These are phyloP conservation scores for Blastomussa wellsi DNA, from an alignment of 92 coral and sea anemone genomes.

Conservation along the genomic window DNA sequence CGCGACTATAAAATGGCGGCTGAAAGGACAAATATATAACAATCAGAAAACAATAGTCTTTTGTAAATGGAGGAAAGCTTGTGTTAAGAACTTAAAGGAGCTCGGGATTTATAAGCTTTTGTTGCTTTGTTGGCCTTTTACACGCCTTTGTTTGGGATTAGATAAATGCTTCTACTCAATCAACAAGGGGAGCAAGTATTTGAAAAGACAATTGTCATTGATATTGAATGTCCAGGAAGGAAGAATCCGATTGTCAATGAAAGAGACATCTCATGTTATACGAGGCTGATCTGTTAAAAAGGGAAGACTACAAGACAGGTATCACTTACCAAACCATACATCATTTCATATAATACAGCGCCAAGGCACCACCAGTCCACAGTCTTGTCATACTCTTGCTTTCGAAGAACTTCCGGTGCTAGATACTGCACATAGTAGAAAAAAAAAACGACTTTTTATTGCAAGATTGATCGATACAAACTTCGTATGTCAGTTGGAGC, in stretches of 20 bases:
- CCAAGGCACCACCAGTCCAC: constrained; percentile 99
- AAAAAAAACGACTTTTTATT: background rate
- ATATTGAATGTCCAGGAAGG: no score
- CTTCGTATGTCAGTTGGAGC: no score
- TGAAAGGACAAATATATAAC: constrained; percentile 24
- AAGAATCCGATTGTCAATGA: background rate
- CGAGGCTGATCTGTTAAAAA: background rate
- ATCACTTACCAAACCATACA: constrained; percentile 96
- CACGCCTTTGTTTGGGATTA: no score
- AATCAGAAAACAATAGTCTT: no score
- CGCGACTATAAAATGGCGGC: constrained; percentile 99
- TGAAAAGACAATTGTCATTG: no score
- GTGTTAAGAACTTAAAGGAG: no score
- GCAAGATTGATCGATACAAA: no score
- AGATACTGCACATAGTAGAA: constrained; percentile 60
- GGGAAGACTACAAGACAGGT: background rate
- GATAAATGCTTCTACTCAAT: no score
- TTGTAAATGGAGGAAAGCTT: no score
- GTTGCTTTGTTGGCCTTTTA: no score
- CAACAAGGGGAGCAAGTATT: no score
- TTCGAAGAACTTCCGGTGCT: constrained; percentile 98
- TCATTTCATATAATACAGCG: constrained; percentile 98
- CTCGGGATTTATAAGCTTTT: no score
- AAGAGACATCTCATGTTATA: background rate
- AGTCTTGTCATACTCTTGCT: constrained; percentile 96